A percentile compares a stretch with the other conserved stretches of the same genome.
These are phyloP conservation scores for Anhinga anhinga DNA, from an alignment of 2,113 vertebrate species.

Conservation along the genomic window DNA sequence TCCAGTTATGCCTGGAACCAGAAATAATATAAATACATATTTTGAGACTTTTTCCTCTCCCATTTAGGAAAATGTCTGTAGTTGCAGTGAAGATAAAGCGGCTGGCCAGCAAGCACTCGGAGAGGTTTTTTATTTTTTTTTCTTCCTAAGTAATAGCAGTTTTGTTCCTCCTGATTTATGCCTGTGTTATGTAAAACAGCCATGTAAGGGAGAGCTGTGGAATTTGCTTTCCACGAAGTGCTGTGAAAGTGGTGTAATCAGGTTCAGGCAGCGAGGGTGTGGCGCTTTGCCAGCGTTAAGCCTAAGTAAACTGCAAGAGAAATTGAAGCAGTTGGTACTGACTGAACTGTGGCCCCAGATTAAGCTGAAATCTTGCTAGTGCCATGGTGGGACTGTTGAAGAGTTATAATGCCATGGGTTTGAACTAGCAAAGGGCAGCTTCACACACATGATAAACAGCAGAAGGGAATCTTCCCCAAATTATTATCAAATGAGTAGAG, in stretches of 20 bases:
- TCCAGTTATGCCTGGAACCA: background rate
- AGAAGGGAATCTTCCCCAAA: slow-evolving; percentile 6
- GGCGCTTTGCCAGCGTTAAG: background rate
- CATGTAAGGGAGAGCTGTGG: background rate
- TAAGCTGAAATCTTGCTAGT: slow-evolving; percentile 46
- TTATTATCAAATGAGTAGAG: slow-evolving; percentile 50
- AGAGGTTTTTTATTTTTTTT: background rate
- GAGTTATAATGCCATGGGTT: slow-evolving; percentile 30
- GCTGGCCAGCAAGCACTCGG: background rate
- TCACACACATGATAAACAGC: background rate
- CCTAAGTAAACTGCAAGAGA: slow-evolving; percentile 45
- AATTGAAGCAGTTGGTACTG: slow-evolving; percentile 49
- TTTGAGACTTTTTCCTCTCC: background rate
- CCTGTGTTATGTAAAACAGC: background rate
- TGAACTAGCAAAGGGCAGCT: slow-evolving; percentile 6
- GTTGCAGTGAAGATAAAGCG: background rate
- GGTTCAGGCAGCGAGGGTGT: background rate
- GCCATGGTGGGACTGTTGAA: slow-evolving; percentile 11
- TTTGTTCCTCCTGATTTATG: background rate
- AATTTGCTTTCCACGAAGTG: background rate
- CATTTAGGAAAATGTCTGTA: background rate
- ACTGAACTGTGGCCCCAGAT: slow-evolving; percentile 44
- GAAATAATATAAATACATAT: too few relatives aligned
- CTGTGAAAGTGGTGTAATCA: background rate
- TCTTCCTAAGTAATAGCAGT: background rate